Percentiles rank a stretch among this genome's conserved stretches.
Conservation (phyloP, 2,113 vertebrate genomes). For the Muntiacus reevesi region DNA sequence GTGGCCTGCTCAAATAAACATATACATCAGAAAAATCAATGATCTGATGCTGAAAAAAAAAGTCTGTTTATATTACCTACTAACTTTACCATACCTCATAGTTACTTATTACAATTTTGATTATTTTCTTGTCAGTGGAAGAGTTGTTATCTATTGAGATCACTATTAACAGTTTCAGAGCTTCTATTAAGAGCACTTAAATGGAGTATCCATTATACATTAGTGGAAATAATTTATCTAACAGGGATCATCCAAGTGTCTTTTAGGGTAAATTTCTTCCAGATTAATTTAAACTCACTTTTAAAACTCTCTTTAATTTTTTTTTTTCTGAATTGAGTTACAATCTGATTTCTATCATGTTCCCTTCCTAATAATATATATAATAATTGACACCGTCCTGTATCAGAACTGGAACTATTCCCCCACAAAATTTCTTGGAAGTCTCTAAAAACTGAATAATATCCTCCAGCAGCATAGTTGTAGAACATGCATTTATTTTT, state of each 20-base stretch:
- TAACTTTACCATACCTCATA: not conserved
- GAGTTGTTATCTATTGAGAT: conserved; percentile 63
- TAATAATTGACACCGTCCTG: not conserved
- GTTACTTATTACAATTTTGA: conserved; percentile 54
- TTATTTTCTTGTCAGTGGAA: conserved; percentile 53
- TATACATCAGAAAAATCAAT: not conserved
- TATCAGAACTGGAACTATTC: not conserved
- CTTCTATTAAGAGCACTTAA: conserved; percentile 74
- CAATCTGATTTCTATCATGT: not conserved
- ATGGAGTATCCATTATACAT: conserved; percentile 74
- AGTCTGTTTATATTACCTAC: not conserved
- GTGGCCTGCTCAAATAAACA: not conserved
- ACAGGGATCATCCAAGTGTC: conserved; percentile 65
- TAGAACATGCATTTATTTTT: not conserved
- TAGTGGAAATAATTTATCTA: conserved; percentile 73
- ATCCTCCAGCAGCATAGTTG: not conserved
- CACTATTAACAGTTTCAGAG: conserved; percentile 55
- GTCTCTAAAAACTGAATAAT: not conserved
- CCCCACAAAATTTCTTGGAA: not conserved
- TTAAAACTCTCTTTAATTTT: not conserved
- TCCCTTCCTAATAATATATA: not conserved
- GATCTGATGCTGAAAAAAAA: not conserved
- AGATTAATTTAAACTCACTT: conserved; percentile 61
- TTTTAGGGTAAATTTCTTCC: conserved; percentile 61
- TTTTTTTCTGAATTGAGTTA: not conserved